Evolutionary conservation across 2,888 invertebrate genomes (phyloP), one percentile per base, ranked within the genome.

Genomic region (Polymixis flavicincta): DNA sequence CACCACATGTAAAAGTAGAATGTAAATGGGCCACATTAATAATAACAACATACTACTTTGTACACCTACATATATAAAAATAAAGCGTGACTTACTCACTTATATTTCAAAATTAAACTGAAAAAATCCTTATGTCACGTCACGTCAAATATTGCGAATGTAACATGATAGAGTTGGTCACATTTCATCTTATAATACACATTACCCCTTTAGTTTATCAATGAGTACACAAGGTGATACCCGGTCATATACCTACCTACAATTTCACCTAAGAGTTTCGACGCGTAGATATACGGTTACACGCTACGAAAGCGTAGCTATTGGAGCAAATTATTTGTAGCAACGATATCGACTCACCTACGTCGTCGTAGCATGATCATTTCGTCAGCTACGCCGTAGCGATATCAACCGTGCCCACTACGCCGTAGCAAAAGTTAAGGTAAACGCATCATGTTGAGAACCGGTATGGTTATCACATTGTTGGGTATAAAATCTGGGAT

Each of bases 341-440:
- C 50, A 52, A 37, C 19, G n/a, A 37, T 22, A 63, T 57, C 32
- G 50, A 78, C 8, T 55, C 9, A 14, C 45, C 60, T 78, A 60
- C 59, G 45, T 14, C n/a, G 5, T 55, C 52, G 48, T 55, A 77
- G 55, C 61, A 48, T 50, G 25, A 52, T 28, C 14, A 32, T 32
- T 14, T 0, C 3, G 8, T n/a, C 17, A 14, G 60, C 78, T 76
- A 76, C 77, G 77, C 4, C 77, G 77, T 78, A 78, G 72, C 59
- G 3, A 37, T 17, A 13, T 54, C 17, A 17, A 37, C 4, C 13
- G 28, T 8, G 37, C 60, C 25, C 3, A 28, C 68, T 76, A 69
- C 77, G 32, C 4, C 32, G 32, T 32, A 66, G n/a, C 32, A 54
- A n/a, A 32, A 6, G 8, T 63, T 19, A 11, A n/a, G n/a, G n/a